These are phyloP conservation scores for Progne subis DNA, from an alignment of 2,113 vertebrate genomes.

Conservation along the genomic window DNA sequence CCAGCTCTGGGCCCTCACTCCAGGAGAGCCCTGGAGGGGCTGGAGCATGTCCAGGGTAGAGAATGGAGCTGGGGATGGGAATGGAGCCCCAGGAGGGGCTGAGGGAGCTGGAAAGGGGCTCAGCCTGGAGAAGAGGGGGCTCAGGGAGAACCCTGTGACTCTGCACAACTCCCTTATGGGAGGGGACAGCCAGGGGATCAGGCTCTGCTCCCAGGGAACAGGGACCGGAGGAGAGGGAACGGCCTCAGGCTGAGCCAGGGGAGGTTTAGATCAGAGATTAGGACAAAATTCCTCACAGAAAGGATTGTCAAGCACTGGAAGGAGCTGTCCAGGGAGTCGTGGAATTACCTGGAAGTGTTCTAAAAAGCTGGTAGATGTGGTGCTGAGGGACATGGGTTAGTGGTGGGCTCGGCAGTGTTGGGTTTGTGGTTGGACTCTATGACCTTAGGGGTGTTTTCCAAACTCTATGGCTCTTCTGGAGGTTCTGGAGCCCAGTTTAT, in stretches of 20 bases:
- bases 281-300: background rate
- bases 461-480: background rate
- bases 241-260: rapidly evolving
- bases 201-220: background rate
- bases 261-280: background rate
- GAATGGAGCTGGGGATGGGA: rapidly evolving
- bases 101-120: background rate
- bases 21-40: rapidly evolving
- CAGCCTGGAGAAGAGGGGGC: background rate
- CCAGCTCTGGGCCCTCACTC: background rate
- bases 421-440: too few species aligned
- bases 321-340: background rate
- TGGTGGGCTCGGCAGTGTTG: background rate
- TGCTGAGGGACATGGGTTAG: background rate
- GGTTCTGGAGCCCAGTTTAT: background rate
- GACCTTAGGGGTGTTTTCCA: background rate
- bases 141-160: background rate
- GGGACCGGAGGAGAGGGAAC: background rate
- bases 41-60: rapidly evolving
- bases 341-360: background rate
- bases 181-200: rapidly evolving
- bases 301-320: background rate
- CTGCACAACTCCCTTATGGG: background rate
- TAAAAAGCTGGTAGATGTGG: rapidly evolving
- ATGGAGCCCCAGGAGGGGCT: background rate